Evolutionary conservation across 1,140 invertebrate species (phyloP).

Genomic region (Cardiocondyla obscurior): DNA sequence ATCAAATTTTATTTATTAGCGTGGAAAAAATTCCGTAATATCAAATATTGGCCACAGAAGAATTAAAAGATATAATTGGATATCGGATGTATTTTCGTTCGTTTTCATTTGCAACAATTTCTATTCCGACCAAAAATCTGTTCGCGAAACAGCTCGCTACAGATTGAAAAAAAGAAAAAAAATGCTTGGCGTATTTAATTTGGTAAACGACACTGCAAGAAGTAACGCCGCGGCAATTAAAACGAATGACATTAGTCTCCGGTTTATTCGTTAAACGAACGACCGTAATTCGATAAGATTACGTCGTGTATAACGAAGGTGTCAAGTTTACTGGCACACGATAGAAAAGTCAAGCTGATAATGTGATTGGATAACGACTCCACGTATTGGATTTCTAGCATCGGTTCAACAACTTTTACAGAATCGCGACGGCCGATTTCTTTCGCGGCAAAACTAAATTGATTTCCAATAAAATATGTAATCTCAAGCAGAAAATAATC

Average conservation of each 20-base stretch:
- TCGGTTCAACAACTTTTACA: conserved; percentile 23
- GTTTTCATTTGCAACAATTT: not conserved
- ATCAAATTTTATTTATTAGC: not conserved
- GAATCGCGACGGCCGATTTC: conserved; percentile 10
- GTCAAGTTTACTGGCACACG: conserved; percentile 29
- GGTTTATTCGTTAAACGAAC: conserved; percentile 32
- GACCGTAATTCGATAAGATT: conserved; percentile 5
- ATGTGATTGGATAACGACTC: conserved; percentile 36
- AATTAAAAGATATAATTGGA: conserved; percentile 28
- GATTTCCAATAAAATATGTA: too few species aligned
- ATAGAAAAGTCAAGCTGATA: conserved; percentile 20
- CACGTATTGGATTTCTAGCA: conserved; percentile 16
- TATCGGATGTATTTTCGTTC: not conserved
- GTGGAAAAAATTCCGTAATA: not conserved
- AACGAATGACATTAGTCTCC: not conserved
- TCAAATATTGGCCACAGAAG: not conserved
- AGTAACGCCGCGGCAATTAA: not conserved
- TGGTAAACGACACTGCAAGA: not conserved
- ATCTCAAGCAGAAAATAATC: too few species aligned
- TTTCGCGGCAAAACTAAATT: not conserved
- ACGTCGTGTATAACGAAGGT: not conserved
- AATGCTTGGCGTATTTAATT: conserved; percentile 18
- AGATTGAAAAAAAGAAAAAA: not conserved
- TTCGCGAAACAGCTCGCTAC: not conserved
- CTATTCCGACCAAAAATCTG: not conserved